Conservation (phyloP, 2,113 vertebrate genomes). For the Bambusicola thoracicus region DNA sequence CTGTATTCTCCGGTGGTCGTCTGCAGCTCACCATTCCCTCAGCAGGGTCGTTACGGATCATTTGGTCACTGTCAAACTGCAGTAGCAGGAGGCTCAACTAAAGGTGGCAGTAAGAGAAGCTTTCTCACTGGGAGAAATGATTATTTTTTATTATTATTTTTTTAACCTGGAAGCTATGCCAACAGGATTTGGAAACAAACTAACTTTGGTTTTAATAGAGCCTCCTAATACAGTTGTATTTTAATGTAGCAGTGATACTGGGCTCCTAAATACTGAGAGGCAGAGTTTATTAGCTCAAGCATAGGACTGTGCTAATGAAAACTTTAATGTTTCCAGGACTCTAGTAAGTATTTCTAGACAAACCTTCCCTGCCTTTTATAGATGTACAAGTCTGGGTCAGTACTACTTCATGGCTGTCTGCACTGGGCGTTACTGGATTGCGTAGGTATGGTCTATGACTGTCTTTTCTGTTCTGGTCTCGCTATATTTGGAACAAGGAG, state of each 20-base stretch:
- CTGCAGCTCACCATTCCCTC: background rate
- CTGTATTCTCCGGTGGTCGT: background rate
- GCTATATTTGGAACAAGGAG: background rate
- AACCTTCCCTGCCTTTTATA: slow-evolving; percentile 42
- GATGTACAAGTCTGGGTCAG: slow-evolving; percentile 55
- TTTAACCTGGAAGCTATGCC: background rate
- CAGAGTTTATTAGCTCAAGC: slow-evolving; percentile 17
- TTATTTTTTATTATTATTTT: too few relatives aligned
- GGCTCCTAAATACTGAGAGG: background rate
- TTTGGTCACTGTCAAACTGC: background rate
- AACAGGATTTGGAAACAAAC: background rate
- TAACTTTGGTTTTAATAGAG: background rate
- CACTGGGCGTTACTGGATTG: background rate
- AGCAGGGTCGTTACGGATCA: rapidly evolving
- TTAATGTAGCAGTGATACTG: background rate
- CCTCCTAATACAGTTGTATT: background rate
- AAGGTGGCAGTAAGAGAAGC: slow-evolving; percentile 15
- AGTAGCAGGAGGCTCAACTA: background rate
- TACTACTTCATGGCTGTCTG: slow-evolving; percentile 8
- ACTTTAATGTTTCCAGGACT: slow-evolving; percentile 28
- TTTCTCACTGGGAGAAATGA: background rate
- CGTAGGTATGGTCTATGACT: background rate
- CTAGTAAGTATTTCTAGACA: slow-evolving; percentile 44
- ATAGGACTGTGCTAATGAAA: slow-evolving; percentile 11
- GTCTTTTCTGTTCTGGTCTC: background rate